Evolutionary conservation across 2,797 vertebrate species (phyloP).

Genomic region (Sciaenops ocellatus): DNA sequence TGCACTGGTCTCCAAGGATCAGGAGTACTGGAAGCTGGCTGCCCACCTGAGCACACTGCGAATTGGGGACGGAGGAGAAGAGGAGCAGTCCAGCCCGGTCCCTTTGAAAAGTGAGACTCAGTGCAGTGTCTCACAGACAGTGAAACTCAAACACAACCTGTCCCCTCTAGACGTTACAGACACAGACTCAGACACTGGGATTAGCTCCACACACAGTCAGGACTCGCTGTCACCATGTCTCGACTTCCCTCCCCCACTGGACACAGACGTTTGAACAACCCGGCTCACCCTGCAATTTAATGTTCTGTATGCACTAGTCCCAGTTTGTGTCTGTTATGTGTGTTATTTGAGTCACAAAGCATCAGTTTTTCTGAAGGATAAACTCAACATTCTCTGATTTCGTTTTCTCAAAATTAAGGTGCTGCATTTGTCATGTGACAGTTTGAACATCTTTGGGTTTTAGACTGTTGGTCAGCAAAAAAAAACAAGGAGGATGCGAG

Average conservation of each 20-base stretch:
- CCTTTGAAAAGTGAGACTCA: constrained; percentile 73
- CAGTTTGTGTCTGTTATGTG: constrained; percentile 20
- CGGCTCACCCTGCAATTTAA: constrained; percentile 4
- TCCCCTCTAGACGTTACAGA: constrained; percentile 88
- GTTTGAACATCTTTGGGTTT: neutral
- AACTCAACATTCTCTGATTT: neutral
- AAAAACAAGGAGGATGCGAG: neutral
- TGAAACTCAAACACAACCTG: constrained; percentile 81
- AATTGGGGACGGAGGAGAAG: constrained; percentile 73
- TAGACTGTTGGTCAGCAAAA: neutral
- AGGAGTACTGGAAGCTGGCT: constrained; percentile 91
- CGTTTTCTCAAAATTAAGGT: too few relatives aligned
- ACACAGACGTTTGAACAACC: constrained; percentile 82
- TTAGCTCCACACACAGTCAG: constrained; percentile 98
- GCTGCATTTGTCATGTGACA: neutral
- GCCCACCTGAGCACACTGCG: constrained; percentile 88
- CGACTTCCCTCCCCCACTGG: constrained; percentile 82
- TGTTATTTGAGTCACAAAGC: neutral
- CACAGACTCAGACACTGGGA: constrained; percentile 98
- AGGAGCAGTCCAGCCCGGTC: constrained; percentile 54
- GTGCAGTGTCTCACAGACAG: constrained; percentile 60
- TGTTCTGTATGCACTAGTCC: neutral
- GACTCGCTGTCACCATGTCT: constrained; percentile 91
- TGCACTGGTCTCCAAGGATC: constrained; percentile 88
- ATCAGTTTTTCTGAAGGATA: neutral